These are phyloP conservation scores for Acleris sparsana DNA, from an alignment of 2,888 invertebrate species.

Conservation along the genomic window DNA sequence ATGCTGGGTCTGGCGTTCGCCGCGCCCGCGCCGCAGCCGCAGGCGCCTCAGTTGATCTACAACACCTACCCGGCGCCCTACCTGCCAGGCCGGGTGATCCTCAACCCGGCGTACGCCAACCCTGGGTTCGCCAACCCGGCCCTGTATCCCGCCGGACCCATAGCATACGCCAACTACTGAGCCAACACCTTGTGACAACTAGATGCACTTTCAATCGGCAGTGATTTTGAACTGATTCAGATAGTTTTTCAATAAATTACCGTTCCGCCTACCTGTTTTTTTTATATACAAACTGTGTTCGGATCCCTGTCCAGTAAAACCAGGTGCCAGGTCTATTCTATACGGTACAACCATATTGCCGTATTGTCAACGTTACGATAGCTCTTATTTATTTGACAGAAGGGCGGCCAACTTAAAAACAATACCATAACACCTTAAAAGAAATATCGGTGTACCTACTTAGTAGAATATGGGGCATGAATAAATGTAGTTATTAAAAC, in stretches of 20 bases:
- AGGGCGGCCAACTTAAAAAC: too few species aligned
- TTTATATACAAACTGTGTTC: slow-evolving; percentile 6
- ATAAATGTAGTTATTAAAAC: too few species aligned
- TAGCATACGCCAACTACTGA: slow-evolving; percentile 50
- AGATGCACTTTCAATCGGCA: slow-evolving; percentile 35
- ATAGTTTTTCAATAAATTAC: slow-evolving; percentile 47
- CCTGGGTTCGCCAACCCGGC: slow-evolving; percentile 12
- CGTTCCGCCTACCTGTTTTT: slow-evolving; percentile 48
- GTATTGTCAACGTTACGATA: too few species aligned
- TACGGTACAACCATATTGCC: too few species aligned
- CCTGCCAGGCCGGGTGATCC: slow-evolving; percentile 43
- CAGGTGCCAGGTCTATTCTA: neutral
- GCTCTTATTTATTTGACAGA: too few species aligned
- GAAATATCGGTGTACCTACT: too few species aligned
- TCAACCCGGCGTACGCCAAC: slow-evolving; percentile 38
- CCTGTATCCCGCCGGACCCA: slow-evolving; percentile 38
- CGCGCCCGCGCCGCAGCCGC: slow-evolving; percentile 55
- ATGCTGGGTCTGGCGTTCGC: slow-evolving; percentile 52
- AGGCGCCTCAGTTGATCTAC: slow-evolving; percentile 23
- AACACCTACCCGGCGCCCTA: slow-evolving; percentile 34
- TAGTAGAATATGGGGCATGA: too few species aligned
- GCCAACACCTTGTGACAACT: neutral
- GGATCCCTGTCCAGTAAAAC: neutral
- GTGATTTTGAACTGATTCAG: slow-evolving; percentile 38
- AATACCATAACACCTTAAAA: too few species aligned